A percentile compares a stretch with the other conserved stretches of the same genome.
These are phyloP conservation scores for Calycopis cecrops DNA, from an alignment of 1,140 invertebrate species.

Conservation along the genomic window DNA sequence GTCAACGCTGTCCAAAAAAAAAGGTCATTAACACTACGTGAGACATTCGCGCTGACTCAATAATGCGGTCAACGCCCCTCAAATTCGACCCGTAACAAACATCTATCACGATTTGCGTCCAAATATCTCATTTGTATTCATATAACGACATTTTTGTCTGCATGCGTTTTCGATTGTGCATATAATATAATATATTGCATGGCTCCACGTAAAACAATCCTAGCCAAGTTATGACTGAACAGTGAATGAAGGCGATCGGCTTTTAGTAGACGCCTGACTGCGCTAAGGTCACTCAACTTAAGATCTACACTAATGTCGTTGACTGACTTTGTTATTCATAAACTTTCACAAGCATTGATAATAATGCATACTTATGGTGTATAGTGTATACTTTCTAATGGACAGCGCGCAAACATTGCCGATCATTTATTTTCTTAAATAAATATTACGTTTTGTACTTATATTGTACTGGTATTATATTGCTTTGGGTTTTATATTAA, in stretches of 20 bases:
- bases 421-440: no score
- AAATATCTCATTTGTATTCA: slow-evolving; percentile 4
- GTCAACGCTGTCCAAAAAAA: slow-evolving; percentile 64
- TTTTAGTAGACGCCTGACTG: slow-evolving; percentile 41
- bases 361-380: slow-evolving; percentile 27
- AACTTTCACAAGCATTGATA: slow-evolving; percentile 39
- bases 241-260: slow-evolving; percentile 46
- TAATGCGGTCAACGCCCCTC: slow-evolving; percentile 67
- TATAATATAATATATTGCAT: slow-evolving; percentile 1
- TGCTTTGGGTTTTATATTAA: no score
- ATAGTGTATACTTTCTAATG: slow-evolving; percentile 19
- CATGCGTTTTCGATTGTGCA: not conserved
- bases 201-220: slow-evolving; percentile 7
- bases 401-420: not conserved
- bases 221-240: slow-evolving; percentile 19
- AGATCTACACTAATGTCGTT: slow-evolving; percentile 48
- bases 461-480: no score
- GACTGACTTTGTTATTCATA: slow-evolving; percentile 47
- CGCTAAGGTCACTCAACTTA: slow-evolving; percentile 49
- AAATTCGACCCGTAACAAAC: slow-evolving; percentile 46
- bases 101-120: slow-evolving; percentile 40
- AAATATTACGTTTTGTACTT: no score
- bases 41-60: slow-evolving; percentile 71
- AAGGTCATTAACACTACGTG: slow-evolving; percentile 71
- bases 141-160: not conserved